Percentiles rank a stretch among this genome's conserved stretches.
Evolutionary conservation across 2,113 vertebrate genomes (phyloP).

Genomic region (Macquaria ambigua): DNA sequence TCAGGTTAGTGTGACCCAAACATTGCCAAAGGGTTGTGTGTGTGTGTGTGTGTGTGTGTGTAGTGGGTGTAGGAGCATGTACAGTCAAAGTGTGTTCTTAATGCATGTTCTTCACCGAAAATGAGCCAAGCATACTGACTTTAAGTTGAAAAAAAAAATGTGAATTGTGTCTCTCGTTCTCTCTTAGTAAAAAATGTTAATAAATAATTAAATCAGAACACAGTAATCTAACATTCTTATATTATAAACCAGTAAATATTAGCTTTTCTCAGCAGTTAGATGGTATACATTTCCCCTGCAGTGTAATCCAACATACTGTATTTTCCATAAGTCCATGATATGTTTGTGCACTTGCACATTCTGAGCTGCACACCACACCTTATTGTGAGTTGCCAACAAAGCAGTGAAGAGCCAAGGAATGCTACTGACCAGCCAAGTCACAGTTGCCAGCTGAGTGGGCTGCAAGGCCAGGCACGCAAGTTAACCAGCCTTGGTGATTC

Average conservation of each 20-base stretch:
- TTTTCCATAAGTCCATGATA: neutral
- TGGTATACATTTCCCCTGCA: neutral
- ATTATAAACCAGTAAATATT: neutral
- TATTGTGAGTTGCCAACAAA: conserved; percentile 16
- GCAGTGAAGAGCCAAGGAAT: conserved; percentile 25
- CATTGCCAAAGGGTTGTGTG: conserved; percentile 20
- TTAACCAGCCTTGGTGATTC: conserved; percentile 23
- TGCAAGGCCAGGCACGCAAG: conserved; percentile 8
- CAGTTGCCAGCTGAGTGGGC: conserved; percentile 23
- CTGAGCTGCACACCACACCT: conserved; percentile 11
- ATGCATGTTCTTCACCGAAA: neutral
- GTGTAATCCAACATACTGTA: neutral
- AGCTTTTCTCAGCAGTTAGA: neutral
- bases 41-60: conserved; percentile 15
- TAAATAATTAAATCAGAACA: neutral
- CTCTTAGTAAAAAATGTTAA: neutral
- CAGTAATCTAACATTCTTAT: neutral
- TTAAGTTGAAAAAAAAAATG: neutral
- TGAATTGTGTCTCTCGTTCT: neutral
- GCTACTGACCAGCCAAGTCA: conserved; percentile 33
- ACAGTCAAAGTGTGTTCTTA: neutral
- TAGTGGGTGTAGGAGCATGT: neutral
- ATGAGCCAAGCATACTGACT: neutral
- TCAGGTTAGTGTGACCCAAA: conserved; percentile 33
- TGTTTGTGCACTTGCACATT: neutral